Percentiles rank a stretch among this genome's conserved stretches.
Conservation (phyloP, 2,797 vertebrate genomes). For the Heteromormyrus szaboi region DNA sequence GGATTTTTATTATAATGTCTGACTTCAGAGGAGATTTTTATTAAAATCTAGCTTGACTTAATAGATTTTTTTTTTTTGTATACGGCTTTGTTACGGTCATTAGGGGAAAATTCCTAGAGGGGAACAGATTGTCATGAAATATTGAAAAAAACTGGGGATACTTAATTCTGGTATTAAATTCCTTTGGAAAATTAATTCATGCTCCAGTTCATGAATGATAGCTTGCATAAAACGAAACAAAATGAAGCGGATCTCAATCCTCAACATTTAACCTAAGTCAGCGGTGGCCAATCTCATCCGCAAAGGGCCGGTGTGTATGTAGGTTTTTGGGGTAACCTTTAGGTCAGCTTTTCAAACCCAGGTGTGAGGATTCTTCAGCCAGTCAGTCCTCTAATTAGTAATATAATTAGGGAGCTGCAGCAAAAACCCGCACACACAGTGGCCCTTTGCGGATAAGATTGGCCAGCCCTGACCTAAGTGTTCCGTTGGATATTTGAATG, state of each 20-base stretch:
- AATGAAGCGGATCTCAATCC: not conserved
- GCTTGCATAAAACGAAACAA: not conserved
- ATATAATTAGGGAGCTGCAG: too few species aligned
- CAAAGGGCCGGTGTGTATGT: too few species aligned
- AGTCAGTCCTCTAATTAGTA: too few species aligned
- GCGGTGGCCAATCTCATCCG: too few species aligned
- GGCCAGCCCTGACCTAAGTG: too few species aligned
- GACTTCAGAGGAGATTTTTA: constrained; percentile 31
- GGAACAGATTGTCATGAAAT: constrained; percentile 37
- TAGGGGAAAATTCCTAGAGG: constrained; percentile 32
- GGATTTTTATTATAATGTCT: not conserved
- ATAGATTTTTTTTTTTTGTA: constrained; percentile 42
- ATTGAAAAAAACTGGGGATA: not conserved
- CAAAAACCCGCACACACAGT: too few species aligned
- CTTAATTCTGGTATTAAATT: not conserved
- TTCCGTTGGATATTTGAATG: constrained; percentile 8
- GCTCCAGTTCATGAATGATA: constrained; percentile 15
- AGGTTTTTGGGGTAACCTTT: too few species aligned
- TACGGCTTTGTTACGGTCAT: constrained; percentile 32
- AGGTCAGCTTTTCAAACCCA: too few species aligned
- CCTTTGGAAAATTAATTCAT: constrained; percentile 7
- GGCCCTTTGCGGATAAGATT: too few species aligned
- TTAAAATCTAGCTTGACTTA: constrained; percentile 35
- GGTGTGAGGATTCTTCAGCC: too few species aligned
- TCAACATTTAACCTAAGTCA: not conserved